phyloP scores from a whole-genome alignment of 2,888 invertebrate genomes.

The Camponotus fellah region DNA sequence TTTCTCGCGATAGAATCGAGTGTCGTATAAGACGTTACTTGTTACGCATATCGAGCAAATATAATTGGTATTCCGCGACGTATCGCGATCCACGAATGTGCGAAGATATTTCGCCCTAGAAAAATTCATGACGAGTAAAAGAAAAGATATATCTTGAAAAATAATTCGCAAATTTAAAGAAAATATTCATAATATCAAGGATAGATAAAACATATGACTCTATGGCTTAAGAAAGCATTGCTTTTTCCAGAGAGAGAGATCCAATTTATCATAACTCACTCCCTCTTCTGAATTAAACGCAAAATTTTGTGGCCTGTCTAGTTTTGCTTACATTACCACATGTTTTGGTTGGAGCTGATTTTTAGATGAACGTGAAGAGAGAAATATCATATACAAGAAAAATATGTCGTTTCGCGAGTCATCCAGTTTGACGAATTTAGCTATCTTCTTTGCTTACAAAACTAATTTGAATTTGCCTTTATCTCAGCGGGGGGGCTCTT shows the following conservation, averaged over 20 bases:
- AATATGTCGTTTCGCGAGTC: background rate
- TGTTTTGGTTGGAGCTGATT: background rate
- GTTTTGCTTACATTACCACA: background rate
- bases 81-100: background rate
- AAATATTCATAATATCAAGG: background rate
- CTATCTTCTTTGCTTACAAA: constrained; percentile 31
- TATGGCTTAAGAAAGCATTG: background rate
- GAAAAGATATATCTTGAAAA: background rate
- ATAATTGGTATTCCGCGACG: constrained; percentile 23
- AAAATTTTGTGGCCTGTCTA: background rate
- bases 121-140: background rate
- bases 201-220: background rate
- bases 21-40: constrained; percentile 26
- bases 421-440: constrained; percentile 45
- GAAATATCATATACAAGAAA: background rate
- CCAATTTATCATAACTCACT: background rate
- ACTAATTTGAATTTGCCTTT: constrained; percentile 47
- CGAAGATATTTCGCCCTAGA: background rate
- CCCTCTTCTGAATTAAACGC: background rate
- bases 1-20: constrained; percentile 25
- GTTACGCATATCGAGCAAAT: constrained; percentile 34
- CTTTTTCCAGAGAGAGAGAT: background rate
- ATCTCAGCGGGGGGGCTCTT: constrained; percentile 14
- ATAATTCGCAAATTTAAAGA: background rate
- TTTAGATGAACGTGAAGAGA: background rate